These are phyloP conservation scores for Daktulosphaira vitifoliae DNA, from an alignment of 1,140 invertebrate genomes.

Conservation along the genomic window DNA sequence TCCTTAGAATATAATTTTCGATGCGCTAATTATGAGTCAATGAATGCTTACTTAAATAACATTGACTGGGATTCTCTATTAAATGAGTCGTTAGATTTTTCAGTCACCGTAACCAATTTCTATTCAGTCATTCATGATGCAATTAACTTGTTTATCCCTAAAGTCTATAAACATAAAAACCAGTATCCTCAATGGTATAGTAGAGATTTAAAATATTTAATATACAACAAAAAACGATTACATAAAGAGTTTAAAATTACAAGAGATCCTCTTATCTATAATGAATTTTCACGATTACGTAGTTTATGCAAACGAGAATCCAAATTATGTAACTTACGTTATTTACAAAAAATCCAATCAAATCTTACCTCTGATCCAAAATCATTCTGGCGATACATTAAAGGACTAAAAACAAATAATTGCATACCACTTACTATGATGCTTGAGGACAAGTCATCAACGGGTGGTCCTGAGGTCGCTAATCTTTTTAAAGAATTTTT, in stretches of 20 bases:
- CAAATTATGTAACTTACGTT: too few species aligned
- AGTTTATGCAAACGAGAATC: too few species aligned
- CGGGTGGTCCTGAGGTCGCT: too few species aligned
- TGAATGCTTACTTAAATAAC: too few species aligned
- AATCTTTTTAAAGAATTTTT: too few species aligned
- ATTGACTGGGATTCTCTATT: neutral
- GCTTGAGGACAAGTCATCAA: too few species aligned
- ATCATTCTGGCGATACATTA: too few species aligned
- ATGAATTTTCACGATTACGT: neutral
- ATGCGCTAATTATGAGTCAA: neutral
- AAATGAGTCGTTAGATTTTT: neutral
- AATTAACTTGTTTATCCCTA: neutral
- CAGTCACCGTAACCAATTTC: neutral
- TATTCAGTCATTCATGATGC: neutral
- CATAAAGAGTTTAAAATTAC: slow-evolving; percentile 1
- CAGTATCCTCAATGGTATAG: too few species aligned
- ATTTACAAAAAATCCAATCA: neutral
- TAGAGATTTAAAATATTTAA: too few species aligned
- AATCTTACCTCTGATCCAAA: slow-evolving; percentile 1
- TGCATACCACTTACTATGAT: too few species aligned
- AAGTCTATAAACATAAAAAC: too few species aligned
- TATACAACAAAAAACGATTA: neutral
- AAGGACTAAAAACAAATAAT: too few species aligned
- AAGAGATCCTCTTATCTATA: neutral
- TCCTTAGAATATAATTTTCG: neutral